Conservation (phyloP, 1,140 invertebrate species). For the Solenopsis fugax region DNA sequence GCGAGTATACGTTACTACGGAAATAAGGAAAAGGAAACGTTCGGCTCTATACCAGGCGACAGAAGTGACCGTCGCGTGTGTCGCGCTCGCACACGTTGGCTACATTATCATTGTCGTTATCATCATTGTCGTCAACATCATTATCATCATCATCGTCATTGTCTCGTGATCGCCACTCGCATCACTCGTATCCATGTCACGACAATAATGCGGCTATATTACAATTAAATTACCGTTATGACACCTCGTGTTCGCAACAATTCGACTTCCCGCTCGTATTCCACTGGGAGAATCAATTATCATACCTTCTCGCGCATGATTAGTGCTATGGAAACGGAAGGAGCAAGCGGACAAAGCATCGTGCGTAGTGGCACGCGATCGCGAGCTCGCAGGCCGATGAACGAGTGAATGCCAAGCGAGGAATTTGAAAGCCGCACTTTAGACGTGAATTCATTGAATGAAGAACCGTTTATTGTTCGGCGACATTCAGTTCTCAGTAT, state of each 20-base stretch:
- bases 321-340: conserved; percentile 48
- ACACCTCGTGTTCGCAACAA: conserved; percentile 50
- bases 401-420: conserved; percentile 38
- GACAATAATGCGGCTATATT: conserved; percentile 76
- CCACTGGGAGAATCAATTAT: not conserved
- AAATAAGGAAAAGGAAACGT: conserved; percentile 53
- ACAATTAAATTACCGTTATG: conserved; percentile 77
- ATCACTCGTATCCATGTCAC: conserved; percentile 67
- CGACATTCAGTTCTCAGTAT: not conserved
- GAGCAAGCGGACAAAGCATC: conserved; percentile 46
- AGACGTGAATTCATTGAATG: not conserved
- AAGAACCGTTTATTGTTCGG: not conserved
- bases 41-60: conserved; percentile 26
- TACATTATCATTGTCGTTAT: conserved; percentile 18
- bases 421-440: not conserved
- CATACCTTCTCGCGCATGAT: conserved; percentile 28
- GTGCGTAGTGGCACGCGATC: not conserved
- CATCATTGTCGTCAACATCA: not conserved
- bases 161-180: conserved; percentile 69
- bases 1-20: conserved; percentile 52
- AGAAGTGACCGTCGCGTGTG: conserved; percentile 16
- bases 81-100: not conserved
- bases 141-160: conserved; percentile 24
- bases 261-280: conserved; percentile 22
- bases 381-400: not conserved